Conservation (phyloP, 1,140 invertebrate genomes). For the Bathynomus jamesi region DNA sequence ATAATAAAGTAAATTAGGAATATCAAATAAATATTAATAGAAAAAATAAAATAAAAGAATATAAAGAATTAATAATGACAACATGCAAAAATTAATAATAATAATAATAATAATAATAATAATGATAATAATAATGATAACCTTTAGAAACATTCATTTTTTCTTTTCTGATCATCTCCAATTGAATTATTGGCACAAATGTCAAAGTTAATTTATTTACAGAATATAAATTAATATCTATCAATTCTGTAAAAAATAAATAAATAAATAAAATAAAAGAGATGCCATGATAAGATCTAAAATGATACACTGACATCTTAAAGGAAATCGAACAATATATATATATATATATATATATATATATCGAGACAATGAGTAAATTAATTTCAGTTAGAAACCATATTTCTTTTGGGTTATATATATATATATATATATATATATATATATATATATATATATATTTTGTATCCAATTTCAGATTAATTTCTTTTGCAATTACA, state of each 20-base stretch:
- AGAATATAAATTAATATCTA: not conserved
- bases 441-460: not conserved
- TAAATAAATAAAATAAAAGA: not conserved
- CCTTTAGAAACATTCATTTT: not conserved
- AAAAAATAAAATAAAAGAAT: not conserved
- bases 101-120: not conserved
- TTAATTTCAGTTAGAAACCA: not conserved
- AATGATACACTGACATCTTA: not conserved
- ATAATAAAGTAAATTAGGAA: too few species aligned
- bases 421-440: constrained; percentile 3
- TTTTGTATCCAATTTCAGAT: not conserved
- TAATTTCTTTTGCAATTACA: not conserved
- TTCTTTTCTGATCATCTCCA: not conserved
- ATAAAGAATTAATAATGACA: not conserved
- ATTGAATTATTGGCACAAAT: not conserved
- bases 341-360: constrained; percentile 3
- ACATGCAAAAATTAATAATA: not conserved
- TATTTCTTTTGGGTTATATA: not conserved
- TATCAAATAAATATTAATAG: not conserved
- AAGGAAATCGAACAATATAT: not conserved
- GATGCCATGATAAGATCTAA: not conserved
- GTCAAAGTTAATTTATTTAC: not conserved
- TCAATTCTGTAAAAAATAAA: not conserved
- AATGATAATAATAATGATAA: not conserved
- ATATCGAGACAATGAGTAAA: not conserved